These are phyloP conservation scores for Helicoverpa armigera DNA, from an alignment of 1,140 invertebrate genomes.

Conservation along the genomic window DNA sequence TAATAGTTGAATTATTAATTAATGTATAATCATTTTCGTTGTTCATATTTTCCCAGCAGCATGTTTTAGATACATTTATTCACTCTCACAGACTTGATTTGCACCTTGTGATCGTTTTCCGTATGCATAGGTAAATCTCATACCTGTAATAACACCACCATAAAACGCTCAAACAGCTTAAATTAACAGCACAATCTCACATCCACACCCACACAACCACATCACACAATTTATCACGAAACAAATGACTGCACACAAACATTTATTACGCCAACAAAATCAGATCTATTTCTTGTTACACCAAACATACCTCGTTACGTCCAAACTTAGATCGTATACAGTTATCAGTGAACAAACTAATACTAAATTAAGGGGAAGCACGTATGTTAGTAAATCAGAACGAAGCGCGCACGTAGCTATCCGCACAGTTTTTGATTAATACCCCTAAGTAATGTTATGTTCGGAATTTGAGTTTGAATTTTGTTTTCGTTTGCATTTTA, in stretches of 20 bases:
- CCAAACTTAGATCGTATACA: slow-evolving; percentile 42
- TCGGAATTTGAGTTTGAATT: slow-evolving; percentile 15
- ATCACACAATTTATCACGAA: background rate
- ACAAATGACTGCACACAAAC: slow-evolving; percentile 18
- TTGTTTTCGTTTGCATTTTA: slow-evolving; percentile 5
- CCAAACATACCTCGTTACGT: slow-evolving; percentile 33
- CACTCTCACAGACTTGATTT: too few species aligned
- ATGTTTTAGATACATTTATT: too few species aligned
- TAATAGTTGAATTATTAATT: too few species aligned
- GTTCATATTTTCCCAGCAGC: too few species aligned
- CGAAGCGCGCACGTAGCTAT: slow-evolving; percentile 54
- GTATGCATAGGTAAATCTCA: too few species aligned
- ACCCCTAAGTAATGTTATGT: slow-evolving; percentile 20
- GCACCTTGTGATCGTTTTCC: too few species aligned
- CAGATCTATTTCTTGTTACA: slow-evolving; percentile 36
- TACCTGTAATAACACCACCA: too few species aligned
- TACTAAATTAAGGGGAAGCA: slow-evolving; percentile 52
- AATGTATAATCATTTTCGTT: too few species aligned
- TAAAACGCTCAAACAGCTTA: too few species aligned
- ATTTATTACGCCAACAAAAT: slow-evolving; percentile 6
- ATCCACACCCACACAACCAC: background rate
- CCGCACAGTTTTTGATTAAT: slow-evolving; percentile 60
- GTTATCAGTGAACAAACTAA: slow-evolving; percentile 51
- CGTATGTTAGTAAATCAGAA: slow-evolving; percentile 56
- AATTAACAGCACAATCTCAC: background rate